phyloP scores from a whole-genome alignment of 2,888 invertebrate species.

The Pandemis corylana region DNA sequence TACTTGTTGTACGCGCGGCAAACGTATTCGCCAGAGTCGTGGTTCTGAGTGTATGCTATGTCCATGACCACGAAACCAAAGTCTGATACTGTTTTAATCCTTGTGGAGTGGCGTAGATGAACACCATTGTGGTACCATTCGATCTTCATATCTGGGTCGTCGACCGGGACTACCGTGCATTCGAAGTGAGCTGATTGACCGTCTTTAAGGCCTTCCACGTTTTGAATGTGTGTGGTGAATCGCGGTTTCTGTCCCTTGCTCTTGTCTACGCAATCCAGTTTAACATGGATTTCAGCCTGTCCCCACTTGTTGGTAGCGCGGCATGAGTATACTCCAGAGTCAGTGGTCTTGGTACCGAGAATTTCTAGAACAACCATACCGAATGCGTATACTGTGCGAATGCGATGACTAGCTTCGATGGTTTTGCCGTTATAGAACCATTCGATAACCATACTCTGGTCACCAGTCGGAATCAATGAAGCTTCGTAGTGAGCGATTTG shows the following conservation, averaged over 20 bases:
- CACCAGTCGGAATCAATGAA: constrained; percentile 96
- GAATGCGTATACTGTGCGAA: constrained; percentile 97
- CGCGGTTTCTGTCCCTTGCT: constrained; percentile 94
- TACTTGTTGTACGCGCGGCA: constrained; percentile 96
- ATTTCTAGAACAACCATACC: constrained; percentile 99
- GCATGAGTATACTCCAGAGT: constrained; percentile 95
- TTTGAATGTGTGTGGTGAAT: constrained; percentile 95
- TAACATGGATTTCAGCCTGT: constrained; percentile 93
- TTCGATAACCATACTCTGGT: constrained; percentile 97
- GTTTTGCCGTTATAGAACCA: constrained; percentile 98
- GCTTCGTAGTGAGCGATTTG: constrained; percentile 99
- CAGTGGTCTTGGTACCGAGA: constrained; percentile 95
- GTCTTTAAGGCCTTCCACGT: constrained; percentile 93
- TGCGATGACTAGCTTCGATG: constrained; percentile 94
- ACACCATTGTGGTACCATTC: constrained; percentile 99
- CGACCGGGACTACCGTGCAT: constrained; percentile 96
- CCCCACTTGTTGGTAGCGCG: constrained; percentile 96
- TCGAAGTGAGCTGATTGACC: constrained; percentile 98
- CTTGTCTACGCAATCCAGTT: constrained; percentile 92
- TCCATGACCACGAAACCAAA: constrained; percentile 98
- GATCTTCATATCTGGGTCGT: constrained; percentile 96
- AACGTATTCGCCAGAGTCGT: constrained; percentile 96
- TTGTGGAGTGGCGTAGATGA: constrained; percentile 93
- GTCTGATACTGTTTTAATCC: constrained; percentile 97
- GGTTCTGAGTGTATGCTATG: constrained; percentile 96